Evolutionary conservation across 2,797 vertebrate species (phyloP).

Genomic region (Pelochelys cantorii): DNA sequence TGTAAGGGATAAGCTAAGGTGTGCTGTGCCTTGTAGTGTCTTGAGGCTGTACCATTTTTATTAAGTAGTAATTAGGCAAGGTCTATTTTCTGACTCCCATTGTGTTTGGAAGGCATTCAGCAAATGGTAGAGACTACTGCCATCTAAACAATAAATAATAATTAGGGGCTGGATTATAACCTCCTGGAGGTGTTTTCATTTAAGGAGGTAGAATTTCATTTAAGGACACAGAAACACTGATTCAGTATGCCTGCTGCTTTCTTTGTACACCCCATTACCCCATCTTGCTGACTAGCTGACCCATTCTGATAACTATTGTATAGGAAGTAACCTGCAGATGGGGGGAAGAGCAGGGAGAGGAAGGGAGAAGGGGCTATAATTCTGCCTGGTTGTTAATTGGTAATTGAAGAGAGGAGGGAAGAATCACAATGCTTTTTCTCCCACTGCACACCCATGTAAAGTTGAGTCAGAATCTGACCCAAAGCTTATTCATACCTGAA

Average conservation of each 20-base stretch:
- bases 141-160: not conserved
- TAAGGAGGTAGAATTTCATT: not conserved
- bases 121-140: not conserved
- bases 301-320: not conserved
- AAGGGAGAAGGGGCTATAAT: not conserved
- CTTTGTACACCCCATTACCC: not conserved
- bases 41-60: too few relatives aligned
- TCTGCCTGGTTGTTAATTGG: not conserved
- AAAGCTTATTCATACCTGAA: not conserved
- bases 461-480: not conserved
- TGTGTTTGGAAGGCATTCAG: not conserved
- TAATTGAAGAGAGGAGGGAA: too few relatives aligned
- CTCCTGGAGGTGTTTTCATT: not conserved
- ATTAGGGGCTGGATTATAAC: not conserved
- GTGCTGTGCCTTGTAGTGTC: too few relatives aligned
- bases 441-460: not conserved
- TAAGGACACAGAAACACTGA: not conserved
- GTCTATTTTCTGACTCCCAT: not conserved
- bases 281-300: not conserved
- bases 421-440: accelerated
- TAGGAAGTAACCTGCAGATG: not conserved
- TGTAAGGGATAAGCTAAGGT: not conserved
- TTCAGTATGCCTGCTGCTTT: not conserved
- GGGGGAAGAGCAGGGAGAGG: not conserved
- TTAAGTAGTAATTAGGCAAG: too few relatives aligned